Percentiles rank a stretch among this genome's conserved stretches.
These are phyloP conservation scores for Gastracanthus pulcherrimus DNA, from an alignment of 2,888 invertebrate genomes.

Conservation along the genomic window DNA sequence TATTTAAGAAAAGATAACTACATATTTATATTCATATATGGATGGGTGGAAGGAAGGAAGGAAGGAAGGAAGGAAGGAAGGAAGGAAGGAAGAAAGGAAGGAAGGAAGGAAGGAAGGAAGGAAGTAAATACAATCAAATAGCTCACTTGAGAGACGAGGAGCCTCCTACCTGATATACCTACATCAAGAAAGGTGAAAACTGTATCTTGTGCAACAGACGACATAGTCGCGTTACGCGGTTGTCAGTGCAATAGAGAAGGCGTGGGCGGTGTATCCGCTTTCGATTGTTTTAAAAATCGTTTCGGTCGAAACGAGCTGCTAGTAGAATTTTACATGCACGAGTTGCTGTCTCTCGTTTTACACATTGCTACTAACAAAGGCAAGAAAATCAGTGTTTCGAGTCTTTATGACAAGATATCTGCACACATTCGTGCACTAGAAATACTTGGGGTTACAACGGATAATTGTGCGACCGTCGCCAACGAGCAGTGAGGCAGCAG, in stretches of 20 bases:
- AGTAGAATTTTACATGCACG: conserved; percentile 63
- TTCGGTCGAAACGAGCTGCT: conserved; percentile 63
- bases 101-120: background rate
- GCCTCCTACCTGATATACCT: no score
- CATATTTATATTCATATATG: no score
- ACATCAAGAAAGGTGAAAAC: no score
- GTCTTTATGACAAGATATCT: conserved; percentile 60
- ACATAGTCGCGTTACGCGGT: no score
- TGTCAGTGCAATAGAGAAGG: no score
- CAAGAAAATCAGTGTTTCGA: conserved; percentile 30
- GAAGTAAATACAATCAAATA: no score
- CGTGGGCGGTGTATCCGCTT: no score
- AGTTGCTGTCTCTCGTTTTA: conserved; percentile 62
- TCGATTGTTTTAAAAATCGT: conserved; percentile 60
- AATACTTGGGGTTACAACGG: conserved; percentile 60
- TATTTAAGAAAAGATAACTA: no score
- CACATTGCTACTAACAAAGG: conserved; percentile 55
- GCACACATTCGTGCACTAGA: conserved; percentile 62
- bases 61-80: background rate
- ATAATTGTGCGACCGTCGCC: no score
- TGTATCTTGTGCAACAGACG: no score
- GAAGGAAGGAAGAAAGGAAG: background rate
- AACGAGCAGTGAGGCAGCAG: no score
- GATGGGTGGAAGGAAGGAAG: background rate
- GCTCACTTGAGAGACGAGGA: no score